Conservation (phyloP, 1,140 invertebrate species). For the Camponotus vicinus region DNA sequence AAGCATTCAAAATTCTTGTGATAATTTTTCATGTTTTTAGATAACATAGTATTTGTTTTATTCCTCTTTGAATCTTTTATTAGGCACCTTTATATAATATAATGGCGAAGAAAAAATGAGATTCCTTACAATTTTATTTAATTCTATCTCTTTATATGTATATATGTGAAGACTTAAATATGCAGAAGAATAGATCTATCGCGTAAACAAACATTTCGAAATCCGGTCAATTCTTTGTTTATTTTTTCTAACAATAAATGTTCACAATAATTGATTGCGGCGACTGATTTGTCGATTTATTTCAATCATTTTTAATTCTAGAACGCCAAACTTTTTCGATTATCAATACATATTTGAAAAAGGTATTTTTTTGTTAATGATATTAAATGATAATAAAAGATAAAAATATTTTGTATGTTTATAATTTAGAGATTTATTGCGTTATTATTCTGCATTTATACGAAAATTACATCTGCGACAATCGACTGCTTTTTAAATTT, state of each 20-base stretch:
- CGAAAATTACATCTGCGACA: background rate
- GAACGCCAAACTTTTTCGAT: background rate
- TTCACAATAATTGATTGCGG: slow-evolving; percentile 10
- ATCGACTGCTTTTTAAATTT: background rate
- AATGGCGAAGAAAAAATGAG: background rate
- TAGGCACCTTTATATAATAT: too few relatives aligned
- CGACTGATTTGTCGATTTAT: slow-evolving; percentile 1
- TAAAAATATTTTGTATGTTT: background rate
- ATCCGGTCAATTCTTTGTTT: slow-evolving; percentile 7
- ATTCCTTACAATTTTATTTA: background rate
- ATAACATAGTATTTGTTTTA: slow-evolving; percentile 12
- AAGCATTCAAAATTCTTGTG: background rate
- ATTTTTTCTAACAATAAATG: slow-evolving; percentile 51
- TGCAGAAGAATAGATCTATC: background rate
- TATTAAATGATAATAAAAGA: background rate
- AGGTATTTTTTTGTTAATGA: background rate
- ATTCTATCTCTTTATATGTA: background rate
- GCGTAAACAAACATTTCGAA: slow-evolving; percentile 32
- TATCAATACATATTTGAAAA: background rate
- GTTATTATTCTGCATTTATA: background rate
- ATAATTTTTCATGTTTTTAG: slow-evolving; percentile 5
- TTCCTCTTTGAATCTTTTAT: background rate
- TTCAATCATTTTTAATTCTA: slow-evolving; percentile 9
- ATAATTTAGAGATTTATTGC: background rate
- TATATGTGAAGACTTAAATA: background rate